Base-by-base conservation (phyloP, 2,797 vertebrate genomes). In the Pseudopleuronectes americanus region DNA sequence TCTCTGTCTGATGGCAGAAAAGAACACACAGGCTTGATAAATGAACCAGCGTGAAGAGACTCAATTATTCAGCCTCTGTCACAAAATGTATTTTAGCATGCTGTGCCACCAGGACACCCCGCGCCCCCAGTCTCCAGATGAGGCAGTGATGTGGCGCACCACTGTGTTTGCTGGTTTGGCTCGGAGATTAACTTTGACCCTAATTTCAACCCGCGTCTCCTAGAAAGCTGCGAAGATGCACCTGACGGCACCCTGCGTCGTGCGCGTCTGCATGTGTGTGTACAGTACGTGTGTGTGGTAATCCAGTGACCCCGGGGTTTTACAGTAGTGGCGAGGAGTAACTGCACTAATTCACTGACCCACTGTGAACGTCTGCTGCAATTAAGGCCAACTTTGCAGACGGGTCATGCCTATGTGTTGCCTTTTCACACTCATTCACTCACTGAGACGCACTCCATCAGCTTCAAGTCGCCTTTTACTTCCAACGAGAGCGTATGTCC, bases 311-410 rank as follows among this genome's bases (percentile, higher is more conserved):
- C 95, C 92, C 89, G 81, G 92, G 92, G 91, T 95, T 92, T 68
- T 84, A 86, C 84, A 81, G 77, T 78, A 80, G 67, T 56, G 79
- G 69, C 71, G 91, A 86, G 87, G 92, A 92, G 95, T 94, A 96
- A 95, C 94, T 93, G 95, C 96, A 94, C 95, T 96, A 96, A 96
- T 97, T 97, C 96, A 95, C 94, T 91, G 91, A 94, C 94, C 94
- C 49, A 81, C 95, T 93, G 95, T 95, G 95, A 95, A 94, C 86
- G 96, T 97, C 96, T 93, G 94, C 95, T 96, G 95, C 95, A 96
- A 98, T 98, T 98, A 99, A 97, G 95, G 95, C 94, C 94, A 94
- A 94, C 92, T 67, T 79, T 71, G 86, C 77, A 72, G 80, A 71
- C 22, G 17, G 77, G 45, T 70, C 68, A 4, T 49, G 79, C 67